phyloP scores from a whole-genome alignment of 1,140 invertebrate genomes.

The Cotesia vestalis region DNA sequence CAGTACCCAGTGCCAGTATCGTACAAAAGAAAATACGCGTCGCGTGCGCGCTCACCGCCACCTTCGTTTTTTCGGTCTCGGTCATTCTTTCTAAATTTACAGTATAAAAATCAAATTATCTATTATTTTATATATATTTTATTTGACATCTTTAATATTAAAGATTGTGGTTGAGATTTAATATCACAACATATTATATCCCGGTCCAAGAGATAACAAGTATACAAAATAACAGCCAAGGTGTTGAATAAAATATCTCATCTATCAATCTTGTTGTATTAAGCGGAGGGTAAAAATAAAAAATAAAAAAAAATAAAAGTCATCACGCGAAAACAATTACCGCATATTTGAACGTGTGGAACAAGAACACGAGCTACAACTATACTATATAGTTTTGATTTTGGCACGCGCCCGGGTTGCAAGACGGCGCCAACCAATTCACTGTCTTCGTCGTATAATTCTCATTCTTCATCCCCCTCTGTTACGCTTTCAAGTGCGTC shows the following conservation, averaged over 20 bases:
- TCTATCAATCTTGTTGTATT: no score
- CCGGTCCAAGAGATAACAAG: no score
- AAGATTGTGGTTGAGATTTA: background rate
- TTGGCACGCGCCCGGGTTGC: conserved; percentile 33
- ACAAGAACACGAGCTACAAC: conserved; percentile 4
- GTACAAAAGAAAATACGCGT: conserved; percentile 31
- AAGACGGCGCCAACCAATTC: conserved; percentile 26
- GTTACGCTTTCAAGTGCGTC: conserved; percentile 26
- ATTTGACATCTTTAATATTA: background rate
- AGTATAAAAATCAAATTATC: background rate
- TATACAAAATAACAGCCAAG: no score
- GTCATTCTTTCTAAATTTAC: conserved; percentile 37
- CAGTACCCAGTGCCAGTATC: conserved; percentile 19
- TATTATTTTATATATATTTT: conserved; percentile 20
- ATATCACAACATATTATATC: background rate
- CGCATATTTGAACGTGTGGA: background rate
- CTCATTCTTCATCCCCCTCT: background rate
- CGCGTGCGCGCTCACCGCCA: conserved; percentile 19
- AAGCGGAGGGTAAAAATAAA: no score
- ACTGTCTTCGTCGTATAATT: background rate
- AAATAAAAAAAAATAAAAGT: background rate
- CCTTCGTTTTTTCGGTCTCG: conserved; percentile 32
- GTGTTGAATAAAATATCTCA: no score
- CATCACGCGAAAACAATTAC: background rate
- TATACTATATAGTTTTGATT: conserved; percentile 3